phyloP scores from a whole-genome alignment of 1,140 invertebrate genomes.

The Subanguina moxae region DNA sequence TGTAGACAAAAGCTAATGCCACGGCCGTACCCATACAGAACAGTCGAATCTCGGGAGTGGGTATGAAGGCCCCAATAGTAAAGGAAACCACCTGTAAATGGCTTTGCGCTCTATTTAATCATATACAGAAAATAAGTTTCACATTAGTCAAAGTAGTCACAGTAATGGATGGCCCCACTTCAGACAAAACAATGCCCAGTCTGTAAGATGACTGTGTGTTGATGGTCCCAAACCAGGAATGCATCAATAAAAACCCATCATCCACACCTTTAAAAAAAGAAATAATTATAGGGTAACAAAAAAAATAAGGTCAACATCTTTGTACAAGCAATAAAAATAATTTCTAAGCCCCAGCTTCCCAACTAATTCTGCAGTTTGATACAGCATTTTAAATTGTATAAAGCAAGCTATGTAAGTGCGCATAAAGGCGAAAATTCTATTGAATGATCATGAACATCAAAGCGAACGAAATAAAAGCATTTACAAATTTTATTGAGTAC shows the following conservation, averaged over 20 bases:
- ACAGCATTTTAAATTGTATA: no score
- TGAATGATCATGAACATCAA: no score
- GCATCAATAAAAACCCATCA: conserved; percentile 53
- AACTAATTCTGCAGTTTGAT: no score
- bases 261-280: conserved; percentile 44
- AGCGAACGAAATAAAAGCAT: no score
- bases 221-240: conserved; percentile 49
- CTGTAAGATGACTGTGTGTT: neutral
- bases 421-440: no score
- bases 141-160: conserved; percentile 76
- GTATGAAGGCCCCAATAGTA: conserved; percentile 85
- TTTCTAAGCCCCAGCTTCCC: no score
- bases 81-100: conserved; percentile 79
- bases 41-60: conserved; percentile 71
- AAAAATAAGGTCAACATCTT: no score
- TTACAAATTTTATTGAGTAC: no score
- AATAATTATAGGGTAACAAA: no score
- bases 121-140: conserved; percentile 26
- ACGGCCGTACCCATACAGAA: conserved; percentile 56
- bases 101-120: neutral
- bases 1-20: conserved; percentile 51
- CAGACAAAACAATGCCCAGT: conserved; percentile 60
- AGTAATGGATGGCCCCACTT: conserved; percentile 94
- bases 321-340: no score
- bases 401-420: no score